These are phyloP conservation scores for Galerucella calmariensis DNA, from an alignment of 2,888 invertebrate genomes.

Conservation along the genomic window DNA sequence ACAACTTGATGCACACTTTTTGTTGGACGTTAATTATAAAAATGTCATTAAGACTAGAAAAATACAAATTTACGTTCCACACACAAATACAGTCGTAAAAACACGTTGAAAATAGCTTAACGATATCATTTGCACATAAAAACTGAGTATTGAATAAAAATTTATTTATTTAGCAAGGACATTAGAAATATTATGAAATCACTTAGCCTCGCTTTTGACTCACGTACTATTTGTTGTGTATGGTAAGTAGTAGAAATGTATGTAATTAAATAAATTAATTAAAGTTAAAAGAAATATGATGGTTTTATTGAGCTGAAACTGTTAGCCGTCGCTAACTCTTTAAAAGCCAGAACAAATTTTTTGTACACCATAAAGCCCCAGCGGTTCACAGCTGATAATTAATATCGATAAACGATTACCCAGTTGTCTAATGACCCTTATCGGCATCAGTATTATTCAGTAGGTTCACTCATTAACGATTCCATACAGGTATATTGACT, in stretches of 20 bases:
- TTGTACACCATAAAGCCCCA: no score
- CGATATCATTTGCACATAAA: not conserved
- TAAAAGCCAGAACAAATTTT: no score
- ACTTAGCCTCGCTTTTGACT: not conserved
- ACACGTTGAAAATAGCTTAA: not conserved
- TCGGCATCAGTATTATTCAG: not conserved
- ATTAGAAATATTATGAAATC: not conserved
- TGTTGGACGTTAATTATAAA: not conserved
- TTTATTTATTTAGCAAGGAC: not conserved
- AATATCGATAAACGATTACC: not conserved
- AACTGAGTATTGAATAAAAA: slow-evolving; percentile 4
- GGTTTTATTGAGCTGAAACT: not conserved
- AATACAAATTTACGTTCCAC: not conserved
- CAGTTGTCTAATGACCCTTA: not conserved
- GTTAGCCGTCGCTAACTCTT: no score
- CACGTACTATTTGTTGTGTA: not conserved
- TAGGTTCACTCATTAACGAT: not conserved
- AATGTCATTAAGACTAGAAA: not conserved
- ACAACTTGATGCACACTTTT: not conserved
- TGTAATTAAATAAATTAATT: not conserved
- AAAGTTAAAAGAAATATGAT: not conserved
- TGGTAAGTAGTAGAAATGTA: not conserved
- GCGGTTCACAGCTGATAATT: not conserved
- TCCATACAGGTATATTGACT: not conserved
- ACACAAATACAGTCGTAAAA: not conserved